Base-by-base conservation (phyloP, 2,797 vertebrate species). In the Botia kubotai region DNA sequence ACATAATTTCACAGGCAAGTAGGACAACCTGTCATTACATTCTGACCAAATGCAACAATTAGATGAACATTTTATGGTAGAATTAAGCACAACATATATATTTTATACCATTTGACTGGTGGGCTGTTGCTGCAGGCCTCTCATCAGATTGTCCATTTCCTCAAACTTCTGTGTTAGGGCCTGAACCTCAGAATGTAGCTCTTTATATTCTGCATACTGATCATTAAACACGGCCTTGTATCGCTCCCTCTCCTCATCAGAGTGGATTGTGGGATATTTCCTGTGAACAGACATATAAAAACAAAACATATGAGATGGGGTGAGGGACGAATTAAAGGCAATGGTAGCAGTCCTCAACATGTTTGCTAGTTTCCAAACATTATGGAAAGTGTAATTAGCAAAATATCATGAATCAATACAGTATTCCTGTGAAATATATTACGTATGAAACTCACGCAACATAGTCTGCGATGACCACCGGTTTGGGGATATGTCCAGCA, bases 191-290 rank as follows among this genome's bases (percentile, higher is more conserved):
- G 90, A 73, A 0, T 97, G 96, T n/a, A 99, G 92, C 85, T 99
- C 97, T 89, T 96, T 97, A 90, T 99, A 99, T 85, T 99, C 97
- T 0, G 96, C 95, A 39, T 97, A 96, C 89, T 99, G 97, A 88
- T 99, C 97, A 55, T 97, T 97, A 89, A 99, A 99, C 77, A 99
- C 97, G 0, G 97, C 97, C 88, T 94, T 96, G 87, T 98, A 99
- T 67, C 94, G 94, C 81, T 99, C 97, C 75, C 94, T 91, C 83
- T 96, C 95, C 74, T 98, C 97, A 4, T 96, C 94, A 0, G 95
- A 93, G 68, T 82, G 92, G 88, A 99, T 98, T 80, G 87, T 89
- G 60, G 96, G 96, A 83, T 99, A 98, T 88, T 99, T 99, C 73
- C 97, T 99, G 80, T 50, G 68, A 65, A 5, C 12, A 79, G 17